Evolutionary conservation across 1,140 invertebrate species (phyloP).

Genomic region (Sycobia sp.): DNA sequence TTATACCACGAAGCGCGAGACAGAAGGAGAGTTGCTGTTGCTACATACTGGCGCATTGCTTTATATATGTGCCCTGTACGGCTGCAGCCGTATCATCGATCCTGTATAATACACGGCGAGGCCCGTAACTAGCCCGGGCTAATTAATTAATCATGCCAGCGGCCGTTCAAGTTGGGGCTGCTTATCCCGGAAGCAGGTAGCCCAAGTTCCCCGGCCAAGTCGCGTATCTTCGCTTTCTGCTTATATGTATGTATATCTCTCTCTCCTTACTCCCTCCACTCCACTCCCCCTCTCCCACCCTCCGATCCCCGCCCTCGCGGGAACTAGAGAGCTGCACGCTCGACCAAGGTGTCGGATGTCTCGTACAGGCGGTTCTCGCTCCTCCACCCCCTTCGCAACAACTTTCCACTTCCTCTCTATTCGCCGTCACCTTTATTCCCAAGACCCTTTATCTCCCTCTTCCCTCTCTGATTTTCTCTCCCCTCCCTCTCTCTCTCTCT

Average conservation of each 20-base stretch:
- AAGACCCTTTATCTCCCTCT: slow-evolving; percentile 11
- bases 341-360: slow-evolving; percentile 57
- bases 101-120: slow-evolving; percentile 23
- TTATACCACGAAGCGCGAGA: slow-evolving; percentile 11
- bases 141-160: slow-evolving; percentile 62
- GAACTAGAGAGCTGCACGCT: not conserved
- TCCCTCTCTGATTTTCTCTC: slow-evolving; percentile 33
- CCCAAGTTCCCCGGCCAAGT: slow-evolving; percentile 58
- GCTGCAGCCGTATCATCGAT: slow-evolving; percentile 41
- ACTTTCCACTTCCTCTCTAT: slow-evolving; percentile 31
- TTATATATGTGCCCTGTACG: not conserved
- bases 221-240: slow-evolving; percentile 58
- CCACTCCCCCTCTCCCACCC: not conserved
- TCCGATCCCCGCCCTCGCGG: not conserved
- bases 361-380: slow-evolving; percentile 51
- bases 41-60: not conserved
- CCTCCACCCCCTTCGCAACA: slow-evolving; percentile 8
- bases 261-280: not conserved
- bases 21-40: not conserved
- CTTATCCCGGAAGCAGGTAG: slow-evolving; percentile 58
- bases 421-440: slow-evolving; percentile 31
- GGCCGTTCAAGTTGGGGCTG: slow-evolving; percentile 54
- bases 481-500: slow-evolving; percentile 35
- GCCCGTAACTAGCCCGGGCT: slow-evolving; percentile 55
- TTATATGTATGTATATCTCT: slow-evolving; percentile 30